Evolutionary conservation across 2,113 vertebrate species (phyloP), one percentile per base, ranked within the genome.

Genomic region (Cyrtonyx montezumae): DNA sequence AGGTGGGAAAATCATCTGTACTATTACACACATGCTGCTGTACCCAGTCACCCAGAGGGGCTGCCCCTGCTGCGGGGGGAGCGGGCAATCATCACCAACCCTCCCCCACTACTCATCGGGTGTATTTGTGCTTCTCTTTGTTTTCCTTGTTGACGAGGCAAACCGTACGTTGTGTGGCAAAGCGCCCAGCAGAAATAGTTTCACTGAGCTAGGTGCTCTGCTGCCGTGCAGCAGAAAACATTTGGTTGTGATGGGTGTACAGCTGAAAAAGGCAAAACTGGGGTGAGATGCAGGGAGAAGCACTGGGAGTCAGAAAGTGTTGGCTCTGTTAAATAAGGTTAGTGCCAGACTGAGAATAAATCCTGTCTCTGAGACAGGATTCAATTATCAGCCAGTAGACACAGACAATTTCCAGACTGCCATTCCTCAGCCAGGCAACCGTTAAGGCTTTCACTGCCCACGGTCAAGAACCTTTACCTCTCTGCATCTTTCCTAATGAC

Each of bases 11-110:
- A n/a, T 14, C 28, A 66, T 77, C 66, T 21, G 13, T 34, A 61
- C 49, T 34, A 12, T 55, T 58, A 70, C 1, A 0, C 5, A 6
- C 1, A 12, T 32, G 37, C 2, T 0, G 0, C 40, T 86, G 43
- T 49, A 82, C 14, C 53, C 5, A 28, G 16, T 49, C 59, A 22
- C 1, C 42, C 21, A 25, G 59, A 79, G 30, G 7, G 23, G 30
- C n/a, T 22, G 43, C 34, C 22, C 58, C 21, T 61, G 3, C 4
- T 68, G 36, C 80, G 79, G 62, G 30, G 28, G 13, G 55, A 82
- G 36, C 0, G 2, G 21, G 32, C 49, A 65, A 19, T 25, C 7
- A 3, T 8, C 17, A 59, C 32, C 73, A 74, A 45, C 46, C 59
- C 28, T 65, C 51, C 40, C 3, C 9, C 1, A 2, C 40, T 3